Conservation (phyloP, 1,140 invertebrate species). For the Venustaconcha ellipsiformis region DNA sequence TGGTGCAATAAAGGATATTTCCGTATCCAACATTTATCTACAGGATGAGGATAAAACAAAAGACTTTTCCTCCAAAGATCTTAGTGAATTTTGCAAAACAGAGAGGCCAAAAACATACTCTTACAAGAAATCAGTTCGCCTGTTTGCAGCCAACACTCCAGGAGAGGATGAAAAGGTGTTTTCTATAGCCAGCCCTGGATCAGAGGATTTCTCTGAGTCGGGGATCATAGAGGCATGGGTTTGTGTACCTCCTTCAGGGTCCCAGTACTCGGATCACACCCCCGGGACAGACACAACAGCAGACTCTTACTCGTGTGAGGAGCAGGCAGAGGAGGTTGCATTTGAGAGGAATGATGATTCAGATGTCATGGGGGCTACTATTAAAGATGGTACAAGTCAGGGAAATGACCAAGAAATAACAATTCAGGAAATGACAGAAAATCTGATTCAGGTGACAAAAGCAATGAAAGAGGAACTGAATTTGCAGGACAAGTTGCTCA, state of each 20-base stretch:
- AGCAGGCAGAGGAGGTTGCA: conserved; percentile 19
- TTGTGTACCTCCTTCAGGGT: conserved; percentile 13
- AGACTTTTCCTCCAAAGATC: conserved; percentile 42
- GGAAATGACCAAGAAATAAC: conserved; percentile 22
- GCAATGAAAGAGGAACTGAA: neutral
- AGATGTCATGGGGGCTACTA: conserved; percentile 19
- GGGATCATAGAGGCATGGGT: conserved; percentile 31
- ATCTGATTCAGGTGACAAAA: conserved; percentile 24
- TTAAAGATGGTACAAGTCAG: conserved; percentile 6
- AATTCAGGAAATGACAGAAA: conserved; percentile 31
- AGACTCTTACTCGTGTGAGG: conserved; percentile 23
- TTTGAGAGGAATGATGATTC: conserved; percentile 23
- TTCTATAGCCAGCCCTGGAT: conserved; percentile 19
- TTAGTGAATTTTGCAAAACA: conserved; percentile 20
- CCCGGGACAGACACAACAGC: conserved; percentile 27
- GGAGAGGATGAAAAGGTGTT: conserved; percentile 30
- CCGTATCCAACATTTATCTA: conserved; percentile 45
- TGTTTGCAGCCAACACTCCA: conserved; percentile 32
- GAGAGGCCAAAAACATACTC: conserved; percentile 21
- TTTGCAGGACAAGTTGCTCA: conserved; percentile 17
- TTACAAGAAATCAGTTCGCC: conserved; percentile 9
- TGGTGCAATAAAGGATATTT: conserved; percentile 50
- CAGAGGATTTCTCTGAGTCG: conserved; percentile 22
- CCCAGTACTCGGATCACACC: conserved; percentile 5
- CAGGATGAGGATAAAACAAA: conserved; percentile 48